Evolutionary conservation across 2,113 vertebrate genomes (phyloP), one percentile per base, ranked within the genome.

Genomic region (Tauraco erythrolophus): DNA sequence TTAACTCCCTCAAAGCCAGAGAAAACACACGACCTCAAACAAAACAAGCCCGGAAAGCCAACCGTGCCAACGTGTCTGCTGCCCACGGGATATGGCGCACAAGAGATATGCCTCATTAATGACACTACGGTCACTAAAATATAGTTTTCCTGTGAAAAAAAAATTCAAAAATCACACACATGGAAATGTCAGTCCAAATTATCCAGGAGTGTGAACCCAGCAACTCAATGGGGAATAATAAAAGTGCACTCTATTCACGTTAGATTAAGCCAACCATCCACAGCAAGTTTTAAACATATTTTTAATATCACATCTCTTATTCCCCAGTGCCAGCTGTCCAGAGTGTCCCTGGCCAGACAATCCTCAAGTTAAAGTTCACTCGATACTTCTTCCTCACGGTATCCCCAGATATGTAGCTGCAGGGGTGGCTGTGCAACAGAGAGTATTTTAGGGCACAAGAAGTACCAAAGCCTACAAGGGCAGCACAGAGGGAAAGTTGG

Each of bases 351-450:
- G 18, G 8, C 31, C 33, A 22, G 37, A 6, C 13, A 46, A 6
- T 4, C 37, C 53, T 33, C 33, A 24, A 27, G 9, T 11, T 46
- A 8, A 35, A 25, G 10, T 19, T 57, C 45, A 14, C 35, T 37
- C 5, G 0, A 7, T 5, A 7, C 5, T 14, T 37, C 35, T 21
- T 31, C 72, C 54, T 14, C 45, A 2, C 0, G 0, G 25, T 11
- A 68, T 10, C 64, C n/a, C 83, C 46, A 28, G 33, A 28, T 1
- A 5, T 0, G 1, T 37, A 65, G 50, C 53, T 45, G 37, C 37
- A 11, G 68, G 33, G 19, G 14, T 31, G 19, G 58, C 27, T 30
- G 37, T 0, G 2, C 57, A 58, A 56, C 6, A 11, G 8, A 19
- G 17, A 11, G 30, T 5, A 19, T 28, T 50, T 45, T 16, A 25